Evolutionary conservation across 2,113 vertebrate genomes (phyloP).

Genomic region (Lota lota): DNA sequence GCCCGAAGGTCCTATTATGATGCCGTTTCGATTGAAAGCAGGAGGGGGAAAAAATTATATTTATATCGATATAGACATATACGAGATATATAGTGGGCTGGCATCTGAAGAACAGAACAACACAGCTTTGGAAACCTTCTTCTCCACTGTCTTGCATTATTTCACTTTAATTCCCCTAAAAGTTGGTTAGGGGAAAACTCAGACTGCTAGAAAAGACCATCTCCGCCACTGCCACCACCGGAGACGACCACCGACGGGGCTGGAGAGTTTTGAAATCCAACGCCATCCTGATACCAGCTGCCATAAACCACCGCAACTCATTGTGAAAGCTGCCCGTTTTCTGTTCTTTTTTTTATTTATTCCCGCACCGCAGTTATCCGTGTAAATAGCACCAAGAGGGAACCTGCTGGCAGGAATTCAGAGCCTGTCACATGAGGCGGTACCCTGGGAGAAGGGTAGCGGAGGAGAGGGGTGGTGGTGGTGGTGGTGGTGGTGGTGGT

Average conservation of each 20-base stretch:
- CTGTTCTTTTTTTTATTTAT: not conserved
- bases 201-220: conserved; percentile 17
- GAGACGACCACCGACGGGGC: too few relatives aligned
- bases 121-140: too few relatives aligned
- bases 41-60: too few relatives aligned
- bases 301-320: conserved; percentile 46
- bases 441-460: conserved; percentile 34
- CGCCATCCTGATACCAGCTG: conserved; percentile 34
- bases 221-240: not conserved
- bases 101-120: too few relatives aligned
- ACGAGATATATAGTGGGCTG: too few relatives aligned
- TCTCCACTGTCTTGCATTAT: too few relatives aligned
- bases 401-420: conserved; percentile 46
- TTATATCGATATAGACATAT: too few relatives aligned
- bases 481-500: too few relatives aligned
- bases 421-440: conserved; percentile 48
- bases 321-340: conserved; percentile 54
- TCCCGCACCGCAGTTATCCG: conserved; percentile 41
- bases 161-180: too few relatives aligned
- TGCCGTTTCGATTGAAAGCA: too few relatives aligned
- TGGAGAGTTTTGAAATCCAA: conserved; percentile 31
- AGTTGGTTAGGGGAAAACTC: not conserved
- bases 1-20: not conserved
- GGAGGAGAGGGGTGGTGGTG: too few relatives aligned
- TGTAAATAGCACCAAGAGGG: conserved; percentile 58